Evolutionary conservation across 2,113 vertebrate species (phyloP), one percentile per base, ranked within the genome.

Genomic region (Strix uralensis): DNA sequence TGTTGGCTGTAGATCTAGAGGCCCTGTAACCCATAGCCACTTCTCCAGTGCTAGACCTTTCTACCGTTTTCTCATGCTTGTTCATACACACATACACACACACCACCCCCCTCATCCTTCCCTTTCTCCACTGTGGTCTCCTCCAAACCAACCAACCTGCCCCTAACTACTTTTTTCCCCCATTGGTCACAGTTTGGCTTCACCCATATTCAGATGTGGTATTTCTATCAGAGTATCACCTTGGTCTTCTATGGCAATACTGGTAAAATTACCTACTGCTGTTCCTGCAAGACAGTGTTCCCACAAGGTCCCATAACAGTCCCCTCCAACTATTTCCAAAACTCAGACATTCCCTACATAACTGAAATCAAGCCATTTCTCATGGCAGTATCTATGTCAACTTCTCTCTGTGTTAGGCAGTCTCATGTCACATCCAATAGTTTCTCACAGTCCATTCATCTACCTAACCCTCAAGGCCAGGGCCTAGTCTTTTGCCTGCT

Each of bases 101-200:
- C 18, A 29, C 3, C 44, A 44, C 15, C 44, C 15, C 44, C 2
- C 3, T 26, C 16, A 19, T 19, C 13, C 13, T 55, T 81, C 13
- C 17, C 4, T 61, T 78, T 78, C 32, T 36, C 42, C 10, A 59
- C 15, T 1, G 1, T 18, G 7, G 7, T 67, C 18, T 81, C 38
- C 18, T 77, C 18, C 7, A 2, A n/a, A 13, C 6, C 2, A 71
- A 32, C 3, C 5, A 66, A 17, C 3, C 6, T 61, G 2, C 3
- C 20, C 15, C 21, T 29, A 74, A 9, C 25, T 75, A 17, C 4
- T 46, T 81, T n/a, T 22, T 22, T 5, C 13, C 11, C 11, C 3
- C 8, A 32, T 23, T 4, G 2, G 36, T 47, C 30, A 26, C 42
- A 38, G 18, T 67, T 83, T 62, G 30, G 7, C 11, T 49, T 58